phyloP scores from a whole-genome alignment of 2,888 invertebrate genomes.

The Clanis bilineata region DNA sequence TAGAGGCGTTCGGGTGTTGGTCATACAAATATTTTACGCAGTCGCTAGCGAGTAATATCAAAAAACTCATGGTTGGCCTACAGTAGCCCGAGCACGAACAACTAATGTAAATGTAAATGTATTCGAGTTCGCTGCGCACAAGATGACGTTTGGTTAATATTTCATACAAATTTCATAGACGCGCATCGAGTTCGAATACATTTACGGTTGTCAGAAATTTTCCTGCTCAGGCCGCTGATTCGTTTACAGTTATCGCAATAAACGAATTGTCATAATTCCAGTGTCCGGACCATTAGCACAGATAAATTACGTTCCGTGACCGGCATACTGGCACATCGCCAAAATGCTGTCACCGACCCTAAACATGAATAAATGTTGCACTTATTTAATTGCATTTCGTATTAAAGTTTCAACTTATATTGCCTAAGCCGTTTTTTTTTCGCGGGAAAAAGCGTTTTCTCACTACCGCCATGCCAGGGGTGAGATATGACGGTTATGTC shows the following conservation, averaged over 20 bases:
- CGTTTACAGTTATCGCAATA: conserved; percentile 37
- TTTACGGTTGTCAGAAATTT: too few relatives aligned
- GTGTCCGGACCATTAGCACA: conserved; percentile 59
- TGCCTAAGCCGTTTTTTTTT: background rate
- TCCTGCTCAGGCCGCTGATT: conserved; percentile 9
- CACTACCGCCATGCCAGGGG: too few relatives aligned
- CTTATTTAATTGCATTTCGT: background rate
- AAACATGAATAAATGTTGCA: conserved; percentile 22
- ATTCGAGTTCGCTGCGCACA: too few relatives aligned
- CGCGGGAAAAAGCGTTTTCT: background rate
- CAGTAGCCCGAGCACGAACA: too few relatives aligned
- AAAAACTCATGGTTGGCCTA: too few relatives aligned
- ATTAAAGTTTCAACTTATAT: background rate
- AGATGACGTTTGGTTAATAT: too few relatives aligned
- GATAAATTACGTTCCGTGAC: conserved; percentile 55
- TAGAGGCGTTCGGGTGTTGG: too few relatives aligned
- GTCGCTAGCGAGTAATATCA: too few relatives aligned
- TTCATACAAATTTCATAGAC: background rate
- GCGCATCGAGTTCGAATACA: too few relatives aligned
- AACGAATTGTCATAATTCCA: conserved; percentile 62
- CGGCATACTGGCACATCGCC: conserved; percentile 45
- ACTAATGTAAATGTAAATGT: too few relatives aligned
- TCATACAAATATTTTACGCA: too few relatives aligned
- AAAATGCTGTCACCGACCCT: conserved; percentile 37
- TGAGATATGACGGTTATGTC: too few relatives aligned